Evolutionary conservation across 2,113 vertebrate species (phyloP), one percentile per base, ranked within the genome.

Genomic region (Cervus canadensis): DNA sequence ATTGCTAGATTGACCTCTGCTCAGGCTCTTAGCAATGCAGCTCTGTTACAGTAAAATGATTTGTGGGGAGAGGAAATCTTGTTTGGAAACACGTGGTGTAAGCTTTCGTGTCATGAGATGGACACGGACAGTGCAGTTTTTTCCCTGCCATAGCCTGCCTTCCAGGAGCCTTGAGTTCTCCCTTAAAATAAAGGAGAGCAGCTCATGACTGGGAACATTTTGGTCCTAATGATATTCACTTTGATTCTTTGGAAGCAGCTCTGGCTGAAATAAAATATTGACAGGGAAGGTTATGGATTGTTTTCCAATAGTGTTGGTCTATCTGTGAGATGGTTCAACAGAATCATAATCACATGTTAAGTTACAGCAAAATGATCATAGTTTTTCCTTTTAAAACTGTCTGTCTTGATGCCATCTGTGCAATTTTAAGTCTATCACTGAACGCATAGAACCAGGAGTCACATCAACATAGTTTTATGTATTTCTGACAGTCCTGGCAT

Each of bases 111-210:
- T 36, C 6, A 0, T 40, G 59, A 36, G 33, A 6, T 7, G 14
- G 19, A 12, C 13, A 0, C 1, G 1, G 23, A 4, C 2, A 3
- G 19, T 3, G 4, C 19, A 14, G 23, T 33, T 7, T 59, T 52
- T 56, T 48, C 54, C 78, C 81, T 54, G 40, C 62, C 7, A 0
- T 7, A 14, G 17, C 45, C 78, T 60, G 19, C 26, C 16, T 16
- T 23, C 54, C 36, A 15, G 45, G 40, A 23, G 10, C 64, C 12
- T 1, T 11, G 15, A 6, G 25, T 36, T 67, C 26, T 57, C 48
- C 23, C 52, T 71, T 16, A 21, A 60, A 86, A 85, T 40, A 76
- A 30, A 83, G 54, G 48, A 83, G 5, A 52, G 17, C 30, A 36
- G 17, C 7, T 30, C 7, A 0, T 9, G 2, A 5, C 19, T 28